A percentile compares a stretch with the other conserved stretches of the same genome.
phyloP scores from a whole-genome alignment of 2,113 vertebrate genomes.

The Cyanoderma ruficeps region DNA sequence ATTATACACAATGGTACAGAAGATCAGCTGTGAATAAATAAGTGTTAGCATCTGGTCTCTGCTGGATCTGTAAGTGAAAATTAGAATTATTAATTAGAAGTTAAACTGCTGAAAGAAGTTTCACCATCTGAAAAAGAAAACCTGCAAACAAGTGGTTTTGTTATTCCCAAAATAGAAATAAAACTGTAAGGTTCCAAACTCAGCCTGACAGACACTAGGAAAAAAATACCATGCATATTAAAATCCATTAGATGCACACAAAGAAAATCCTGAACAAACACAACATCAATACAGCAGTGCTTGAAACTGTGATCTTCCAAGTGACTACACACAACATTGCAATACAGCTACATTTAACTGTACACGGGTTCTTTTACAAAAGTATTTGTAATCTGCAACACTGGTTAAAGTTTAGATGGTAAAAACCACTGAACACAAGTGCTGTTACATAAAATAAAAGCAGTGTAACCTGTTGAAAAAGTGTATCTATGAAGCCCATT shows the following conservation, averaged over 20 bases:
- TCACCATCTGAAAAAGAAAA: neutral
- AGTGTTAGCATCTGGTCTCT: neutral
- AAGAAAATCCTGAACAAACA: neutral
- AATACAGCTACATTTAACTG: neutral
- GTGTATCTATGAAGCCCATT: neutral
- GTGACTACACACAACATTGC: neutral
- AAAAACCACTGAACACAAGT: neutral
- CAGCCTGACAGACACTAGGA: neutral
- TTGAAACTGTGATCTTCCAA: neutral
- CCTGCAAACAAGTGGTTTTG: neutral
- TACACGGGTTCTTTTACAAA: neutral
- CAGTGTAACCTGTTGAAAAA: slow-evolving; percentile 11
- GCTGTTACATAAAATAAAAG: neutral
- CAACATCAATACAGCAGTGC: neutral
- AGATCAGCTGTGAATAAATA: neutral
- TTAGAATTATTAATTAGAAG: neutral
- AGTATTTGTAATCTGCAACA: neutral
- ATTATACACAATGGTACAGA: neutral
- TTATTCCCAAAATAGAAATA: neutral
- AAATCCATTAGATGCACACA: neutral
- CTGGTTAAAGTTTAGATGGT: neutral
- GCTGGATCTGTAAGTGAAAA: slow-evolving; percentile 61
- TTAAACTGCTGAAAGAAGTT: neutral
- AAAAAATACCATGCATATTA: neutral
- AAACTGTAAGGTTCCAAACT: neutral